These are phyloP conservation scores for Rapana venosa DNA, from an alignment of 2,888 invertebrate species.

Conservation along the genomic window DNA sequence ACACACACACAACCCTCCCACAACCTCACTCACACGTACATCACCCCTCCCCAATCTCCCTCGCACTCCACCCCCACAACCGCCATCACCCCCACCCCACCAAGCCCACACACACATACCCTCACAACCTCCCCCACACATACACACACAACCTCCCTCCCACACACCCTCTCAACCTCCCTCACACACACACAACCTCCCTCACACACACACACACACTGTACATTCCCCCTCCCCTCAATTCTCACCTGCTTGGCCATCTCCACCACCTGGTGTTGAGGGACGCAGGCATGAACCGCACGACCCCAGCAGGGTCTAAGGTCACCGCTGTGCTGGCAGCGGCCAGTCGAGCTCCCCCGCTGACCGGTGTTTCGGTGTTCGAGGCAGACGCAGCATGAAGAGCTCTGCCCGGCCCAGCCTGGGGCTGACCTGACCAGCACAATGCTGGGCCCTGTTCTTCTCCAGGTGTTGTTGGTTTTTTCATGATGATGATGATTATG, in stretches of 20 bases:
- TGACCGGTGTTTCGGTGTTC: constrained; percentile 63
- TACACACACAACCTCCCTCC: too few species aligned
- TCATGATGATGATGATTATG: too few species aligned
- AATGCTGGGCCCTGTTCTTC: too few species aligned
- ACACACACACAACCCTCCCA: background rate
- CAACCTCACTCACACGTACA: too few species aligned
- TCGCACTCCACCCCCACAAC: too few species aligned
- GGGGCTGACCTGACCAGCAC: constrained; percentile 57
- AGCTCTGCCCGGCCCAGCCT: constrained; percentile 59
- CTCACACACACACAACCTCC: too few species aligned
- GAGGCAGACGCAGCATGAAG: constrained; percentile 70
- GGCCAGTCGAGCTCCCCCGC: constrained; percentile 70
- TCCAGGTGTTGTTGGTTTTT: too few species aligned
- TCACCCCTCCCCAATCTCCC: too few species aligned
- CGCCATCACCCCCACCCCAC: too few species aligned
- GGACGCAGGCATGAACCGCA: constrained; percentile 70
- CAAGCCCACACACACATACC: too few species aligned
- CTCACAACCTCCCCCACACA: too few species aligned
- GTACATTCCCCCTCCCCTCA: background rate
- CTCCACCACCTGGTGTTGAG: constrained; percentile 66
- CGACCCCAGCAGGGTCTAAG: constrained; percentile 73
- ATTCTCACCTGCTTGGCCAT: constrained; percentile 64
- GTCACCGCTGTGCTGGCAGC: constrained; percentile 55
- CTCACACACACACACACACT: background rate
- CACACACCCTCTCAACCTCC: too few species aligned